Evolutionary conservation across 2,888 invertebrate species (phyloP).

Genomic region (Prionchulus punctatus): DNA sequence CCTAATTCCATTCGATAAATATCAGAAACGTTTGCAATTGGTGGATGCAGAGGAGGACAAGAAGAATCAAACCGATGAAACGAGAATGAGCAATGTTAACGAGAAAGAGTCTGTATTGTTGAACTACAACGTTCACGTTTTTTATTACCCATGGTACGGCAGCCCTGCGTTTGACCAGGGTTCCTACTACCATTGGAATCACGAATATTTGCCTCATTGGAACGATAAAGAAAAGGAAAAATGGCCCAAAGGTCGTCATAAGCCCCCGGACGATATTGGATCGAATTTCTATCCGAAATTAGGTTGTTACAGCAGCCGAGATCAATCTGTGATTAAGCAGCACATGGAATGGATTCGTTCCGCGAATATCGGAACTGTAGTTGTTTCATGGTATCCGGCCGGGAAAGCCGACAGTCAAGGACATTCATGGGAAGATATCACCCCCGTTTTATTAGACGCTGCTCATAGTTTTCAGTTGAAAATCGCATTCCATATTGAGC

Average conservation of each 20-base stretch:
- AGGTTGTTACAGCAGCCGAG: slow-evolving; percentile 43
- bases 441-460: slow-evolving; percentile 28
- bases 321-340: slow-evolving; percentile 39
- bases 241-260: neutral
- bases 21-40: no score
- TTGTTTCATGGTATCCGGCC: slow-evolving; percentile 45
- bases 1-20: no score
- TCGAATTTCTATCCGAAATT: slow-evolving; percentile 42
- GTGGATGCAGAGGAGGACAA: no score
- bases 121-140: slow-evolving; percentile 34
- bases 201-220: slow-evolving; percentile 34
- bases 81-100: no score
- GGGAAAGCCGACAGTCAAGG: slow-evolving; percentile 29
- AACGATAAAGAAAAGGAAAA: slow-evolving; percentile 30
- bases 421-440: slow-evolving; percentile 24
- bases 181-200: slow-evolving; percentile 36
- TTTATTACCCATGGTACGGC: slow-evolving; percentile 38
- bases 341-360: slow-evolving; percentile 47
- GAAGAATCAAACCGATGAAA: no score
- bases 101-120: no score
- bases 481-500: slow-evolving; percentile 37
- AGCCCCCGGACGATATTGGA: slow-evolving; percentile 43
- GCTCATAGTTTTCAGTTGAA: slow-evolving; percentile 31
- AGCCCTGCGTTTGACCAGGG: slow-evolving; percentile 22
- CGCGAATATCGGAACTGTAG: slow-evolving; percentile 45